Evolutionary conservation across 2,113 vertebrate species (phyloP).

Genomic region (Mesoclemmys tuberculata): DNA sequence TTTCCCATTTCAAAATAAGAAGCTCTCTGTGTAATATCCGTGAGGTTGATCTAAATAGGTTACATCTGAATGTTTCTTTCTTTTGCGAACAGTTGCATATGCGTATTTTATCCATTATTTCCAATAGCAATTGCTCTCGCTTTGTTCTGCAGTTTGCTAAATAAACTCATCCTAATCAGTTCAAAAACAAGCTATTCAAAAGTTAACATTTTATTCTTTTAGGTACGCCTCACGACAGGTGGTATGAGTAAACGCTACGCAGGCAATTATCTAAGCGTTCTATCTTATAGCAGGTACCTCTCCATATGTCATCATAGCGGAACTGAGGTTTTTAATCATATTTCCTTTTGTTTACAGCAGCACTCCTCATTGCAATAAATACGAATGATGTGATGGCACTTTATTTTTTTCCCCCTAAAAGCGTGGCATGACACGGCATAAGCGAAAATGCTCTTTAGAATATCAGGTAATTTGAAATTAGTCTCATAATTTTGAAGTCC

Average conservation of each 20-base stretch:
- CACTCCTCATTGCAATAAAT: not conserved
- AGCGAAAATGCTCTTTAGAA: not conserved
- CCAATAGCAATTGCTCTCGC: not conserved
- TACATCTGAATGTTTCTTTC: not conserved
- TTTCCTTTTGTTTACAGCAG: not conserved
- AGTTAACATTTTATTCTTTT: not conserved
- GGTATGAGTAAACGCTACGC: not conserved
- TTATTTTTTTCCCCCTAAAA: not conserved
- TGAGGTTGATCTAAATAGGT: not conserved
- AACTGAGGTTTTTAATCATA: not conserved
- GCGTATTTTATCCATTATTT: not conserved
- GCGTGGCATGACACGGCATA: not conserved
- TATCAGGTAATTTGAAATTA: rapidly evolving
- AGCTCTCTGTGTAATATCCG: rapidly evolving
- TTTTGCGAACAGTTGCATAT: not conserved
- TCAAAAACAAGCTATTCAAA: not conserved
- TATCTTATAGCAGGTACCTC: not conserved
- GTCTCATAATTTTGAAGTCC: rapidly evolving
- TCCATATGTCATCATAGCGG: rapidly evolving
- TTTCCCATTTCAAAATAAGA: not conserved
- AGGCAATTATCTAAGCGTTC: not conserved
- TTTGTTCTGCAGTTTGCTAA: rapidly evolving
- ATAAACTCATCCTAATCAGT: not conserved
- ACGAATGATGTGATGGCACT: not conserved
- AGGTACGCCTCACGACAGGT: rapidly evolving